Evolutionary conservation across 1,140 invertebrate species (phyloP).

Genomic region (Sycobia sp.): DNA sequence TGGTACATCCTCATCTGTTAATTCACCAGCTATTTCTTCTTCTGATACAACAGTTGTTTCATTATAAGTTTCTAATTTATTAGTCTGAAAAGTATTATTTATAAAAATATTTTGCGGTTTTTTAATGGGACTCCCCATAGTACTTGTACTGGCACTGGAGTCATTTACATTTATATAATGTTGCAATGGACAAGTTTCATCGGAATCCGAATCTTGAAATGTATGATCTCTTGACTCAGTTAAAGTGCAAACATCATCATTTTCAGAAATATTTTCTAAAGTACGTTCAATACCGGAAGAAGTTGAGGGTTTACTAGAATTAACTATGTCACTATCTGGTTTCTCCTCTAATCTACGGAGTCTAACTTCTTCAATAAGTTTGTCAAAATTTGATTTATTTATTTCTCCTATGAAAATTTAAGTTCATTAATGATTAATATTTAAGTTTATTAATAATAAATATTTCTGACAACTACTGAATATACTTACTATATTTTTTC

Average conservation of each 20-base stretch:
- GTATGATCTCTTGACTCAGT: constrained; percentile 7
- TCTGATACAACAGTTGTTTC: not conserved
- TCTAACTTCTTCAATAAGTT: constrained; percentile 52
- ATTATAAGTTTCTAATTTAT: not conserved
- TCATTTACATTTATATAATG: constrained; percentile 39
- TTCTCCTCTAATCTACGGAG: constrained; percentile 31
- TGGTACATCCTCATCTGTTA: constrained; percentile 11
- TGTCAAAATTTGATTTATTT: constrained; percentile 53
- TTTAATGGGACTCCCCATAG: constrained; percentile 3
- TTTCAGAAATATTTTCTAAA: constrained; percentile 15
- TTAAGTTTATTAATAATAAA: not conserved
- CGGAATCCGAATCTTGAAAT: constrained; percentile 47
- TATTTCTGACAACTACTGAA: too few species aligned
- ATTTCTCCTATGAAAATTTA: constrained; percentile 44
- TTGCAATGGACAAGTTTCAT: constrained; percentile 44
- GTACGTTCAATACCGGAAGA: not conserved
- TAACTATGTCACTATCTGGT: not conserved
- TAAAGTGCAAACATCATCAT: not conserved
- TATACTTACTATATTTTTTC: constrained; percentile 58
- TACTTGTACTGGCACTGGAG: not conserved
- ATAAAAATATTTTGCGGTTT: not conserved
- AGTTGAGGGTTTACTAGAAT: not conserved
- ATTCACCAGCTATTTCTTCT: constrained; percentile 9
- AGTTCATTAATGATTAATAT: not conserved
- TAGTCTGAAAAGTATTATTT: not conserved